Evolutionary conservation across 1,140 invertebrate species (phyloP).

Genomic region (Lepidostoma basale): DNA sequence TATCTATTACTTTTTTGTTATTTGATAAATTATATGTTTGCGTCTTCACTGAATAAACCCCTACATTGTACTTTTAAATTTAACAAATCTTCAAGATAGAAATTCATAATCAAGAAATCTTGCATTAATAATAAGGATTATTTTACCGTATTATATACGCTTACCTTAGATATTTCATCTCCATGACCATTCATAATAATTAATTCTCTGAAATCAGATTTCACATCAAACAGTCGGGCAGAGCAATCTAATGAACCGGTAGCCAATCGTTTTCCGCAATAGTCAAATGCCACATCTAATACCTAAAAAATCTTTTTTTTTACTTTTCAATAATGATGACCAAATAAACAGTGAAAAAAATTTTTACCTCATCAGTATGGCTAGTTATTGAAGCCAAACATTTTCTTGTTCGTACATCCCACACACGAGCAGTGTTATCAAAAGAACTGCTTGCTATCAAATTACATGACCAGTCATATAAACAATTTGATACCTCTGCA

Average conservation of each 20-base stretch:
- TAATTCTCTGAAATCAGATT: conserved; percentile 64
- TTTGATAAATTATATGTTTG: no score
- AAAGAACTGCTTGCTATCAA: conserved; percentile 74
- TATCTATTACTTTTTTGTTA: no score
- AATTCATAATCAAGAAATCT: conserved; percentile 6
- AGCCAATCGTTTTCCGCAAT: conserved; percentile 70
- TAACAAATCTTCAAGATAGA: no score
- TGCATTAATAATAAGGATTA: background rate
- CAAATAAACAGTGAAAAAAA: background rate
- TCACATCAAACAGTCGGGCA: conserved; percentile 70
- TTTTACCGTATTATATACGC: no score
- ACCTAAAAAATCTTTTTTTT: conserved; percentile 54
- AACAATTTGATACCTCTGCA: conserved; percentile 75
- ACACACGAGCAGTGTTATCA: conserved; percentile 77
- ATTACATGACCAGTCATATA: conserved; percentile 75
- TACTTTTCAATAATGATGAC: background rate
- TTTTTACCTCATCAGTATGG: conserved; percentile 72
- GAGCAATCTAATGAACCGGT: conserved; percentile 76
- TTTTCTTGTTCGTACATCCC: conserved; percentile 68
- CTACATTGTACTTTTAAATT: no score
- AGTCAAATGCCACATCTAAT: conserved; percentile 76
- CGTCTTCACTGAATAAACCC: no score
- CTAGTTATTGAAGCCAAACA: conserved; percentile 68
- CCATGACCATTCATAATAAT: conserved; percentile 71
- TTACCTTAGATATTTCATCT: conserved; percentile 79